Evolutionary conservation across 2,797 vertebrate genomes (phyloP).

Genomic region (Gymnoscopelus braueri): DNA sequence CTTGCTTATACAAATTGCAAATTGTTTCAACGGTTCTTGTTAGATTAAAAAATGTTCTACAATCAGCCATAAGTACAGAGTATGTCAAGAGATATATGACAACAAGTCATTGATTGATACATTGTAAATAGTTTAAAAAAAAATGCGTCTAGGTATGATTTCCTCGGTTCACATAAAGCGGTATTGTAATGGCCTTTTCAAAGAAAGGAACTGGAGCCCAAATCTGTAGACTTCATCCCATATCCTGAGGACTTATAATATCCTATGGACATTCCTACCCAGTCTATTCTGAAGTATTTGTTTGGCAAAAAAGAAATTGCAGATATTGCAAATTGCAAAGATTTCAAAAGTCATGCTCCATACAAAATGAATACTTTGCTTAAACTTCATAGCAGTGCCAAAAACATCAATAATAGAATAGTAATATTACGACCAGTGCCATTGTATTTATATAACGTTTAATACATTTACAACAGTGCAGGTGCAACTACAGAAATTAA

Average conservation of each 20-base stretch:
- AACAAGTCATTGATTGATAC: conserved; percentile 56
- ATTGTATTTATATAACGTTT: conserved; percentile 25
- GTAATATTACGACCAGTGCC: conserved; percentile 17
- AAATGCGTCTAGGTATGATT: conserved; percentile 43
- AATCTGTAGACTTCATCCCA: conserved; percentile 78
- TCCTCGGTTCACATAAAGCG: conserved; percentile 49
- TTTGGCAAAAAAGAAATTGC: no score
- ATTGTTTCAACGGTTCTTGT: conserved; percentile 60
- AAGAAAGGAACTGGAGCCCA: conserved; percentile 78
- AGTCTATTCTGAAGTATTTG: conserved; percentile 35
- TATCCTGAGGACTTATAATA: conserved; percentile 45
- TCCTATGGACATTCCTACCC: conserved; percentile 19
- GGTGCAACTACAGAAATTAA: background rate
- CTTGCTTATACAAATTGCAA: conserved; percentile 71
- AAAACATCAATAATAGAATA: background rate
- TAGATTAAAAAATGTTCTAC: conserved; percentile 68
- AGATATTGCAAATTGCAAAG: no score
- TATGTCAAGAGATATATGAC: conserved; percentile 79
- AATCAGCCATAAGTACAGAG: conserved; percentile 84
- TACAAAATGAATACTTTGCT: background rate
- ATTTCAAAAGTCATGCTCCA: background rate
- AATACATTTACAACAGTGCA: background rate
- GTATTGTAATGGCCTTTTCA: conserved; percentile 71
- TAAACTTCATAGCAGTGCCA: background rate
- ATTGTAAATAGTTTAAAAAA: conserved; percentile 69